These are phyloP conservation scores for Colaptes auratus DNA, from an alignment of 2,113 vertebrate species.

Conservation along the genomic window DNA sequence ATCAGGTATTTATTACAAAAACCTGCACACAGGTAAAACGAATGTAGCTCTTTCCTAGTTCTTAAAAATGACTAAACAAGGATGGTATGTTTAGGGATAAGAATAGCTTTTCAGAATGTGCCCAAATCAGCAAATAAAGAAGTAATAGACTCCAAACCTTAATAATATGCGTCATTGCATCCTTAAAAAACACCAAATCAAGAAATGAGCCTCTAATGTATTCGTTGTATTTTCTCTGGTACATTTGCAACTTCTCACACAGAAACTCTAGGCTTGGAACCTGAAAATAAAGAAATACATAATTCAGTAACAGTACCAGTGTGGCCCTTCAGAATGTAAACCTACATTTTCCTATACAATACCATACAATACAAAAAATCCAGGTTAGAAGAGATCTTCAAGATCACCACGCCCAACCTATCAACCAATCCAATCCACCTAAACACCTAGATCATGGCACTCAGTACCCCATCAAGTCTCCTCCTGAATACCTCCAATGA, in stretches of 20 bases:
- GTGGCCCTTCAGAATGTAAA: neutral
- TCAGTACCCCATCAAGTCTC: too few relatives aligned
- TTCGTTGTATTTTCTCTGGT: constrained; percentile 80
- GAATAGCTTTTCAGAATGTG: neutral
- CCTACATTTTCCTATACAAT: neutral
- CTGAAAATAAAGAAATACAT: constrained; percentile 25
- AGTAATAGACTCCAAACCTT: constrained; percentile 69
- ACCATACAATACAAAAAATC: too few relatives aligned
- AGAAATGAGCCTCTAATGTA: constrained; percentile 74
- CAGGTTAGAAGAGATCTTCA: too few relatives aligned
- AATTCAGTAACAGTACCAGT: neutral
- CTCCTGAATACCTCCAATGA: too few relatives aligned
- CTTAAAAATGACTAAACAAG: neutral
- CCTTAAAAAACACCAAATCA: constrained; percentile 84
- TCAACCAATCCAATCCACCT: too few relatives aligned
- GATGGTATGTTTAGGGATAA: neutral
- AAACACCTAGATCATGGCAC: too few relatives aligned
- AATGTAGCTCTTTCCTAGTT: neutral
- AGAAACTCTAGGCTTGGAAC: constrained; percentile 76
- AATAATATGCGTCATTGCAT: constrained; percentile 81
- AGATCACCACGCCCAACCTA: too few relatives aligned
- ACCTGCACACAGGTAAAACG: neutral
- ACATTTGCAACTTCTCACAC: constrained; percentile 71
- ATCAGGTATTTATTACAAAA: neutral
- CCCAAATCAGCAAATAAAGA: neutral